Evolutionary conservation across 2,113 vertebrate genomes (phyloP).

Genomic region (Pycnonotus jocosus): DNA sequence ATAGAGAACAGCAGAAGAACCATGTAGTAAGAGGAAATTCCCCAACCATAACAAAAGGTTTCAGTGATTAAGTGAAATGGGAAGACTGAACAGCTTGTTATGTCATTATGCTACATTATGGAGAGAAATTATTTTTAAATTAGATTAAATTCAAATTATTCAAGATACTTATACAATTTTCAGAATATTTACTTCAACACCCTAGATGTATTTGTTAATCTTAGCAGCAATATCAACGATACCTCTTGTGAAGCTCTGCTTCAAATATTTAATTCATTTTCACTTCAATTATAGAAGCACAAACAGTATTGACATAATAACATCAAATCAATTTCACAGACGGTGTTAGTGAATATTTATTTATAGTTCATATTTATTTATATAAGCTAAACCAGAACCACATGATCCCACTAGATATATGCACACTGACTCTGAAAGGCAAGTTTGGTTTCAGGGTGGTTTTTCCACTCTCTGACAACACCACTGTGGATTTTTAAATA

Average conservation of each 20-base stretch:
- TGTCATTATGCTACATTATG: not conserved
- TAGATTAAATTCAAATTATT: not conserved
- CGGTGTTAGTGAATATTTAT: not conserved
- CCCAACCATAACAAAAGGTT: not conserved
- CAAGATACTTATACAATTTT: not conserved
- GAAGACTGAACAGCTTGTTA: not conserved
- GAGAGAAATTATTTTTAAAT: not conserved
- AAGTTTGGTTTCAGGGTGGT: not conserved
- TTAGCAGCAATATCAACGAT: not conserved
- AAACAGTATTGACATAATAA: not conserved
- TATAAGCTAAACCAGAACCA: not conserved
- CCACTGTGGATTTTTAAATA: not conserved
- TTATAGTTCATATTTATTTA: not conserved
- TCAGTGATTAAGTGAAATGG: not conserved
- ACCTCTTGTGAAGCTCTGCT: not conserved
- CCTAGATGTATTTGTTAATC: not conserved
- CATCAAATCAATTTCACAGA: constrained; percentile 1
- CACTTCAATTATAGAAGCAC: not conserved
- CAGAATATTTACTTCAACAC: not conserved
- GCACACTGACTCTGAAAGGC: not conserved
- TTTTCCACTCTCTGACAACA: not conserved
- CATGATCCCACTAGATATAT: not conserved
- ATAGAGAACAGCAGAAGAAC: not conserved
- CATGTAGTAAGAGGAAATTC: not conserved
- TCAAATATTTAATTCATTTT: not conserved